Evolutionary conservation across 2,113 vertebrate species (phyloP).

Genomic region (Silurus asotus): DNA sequence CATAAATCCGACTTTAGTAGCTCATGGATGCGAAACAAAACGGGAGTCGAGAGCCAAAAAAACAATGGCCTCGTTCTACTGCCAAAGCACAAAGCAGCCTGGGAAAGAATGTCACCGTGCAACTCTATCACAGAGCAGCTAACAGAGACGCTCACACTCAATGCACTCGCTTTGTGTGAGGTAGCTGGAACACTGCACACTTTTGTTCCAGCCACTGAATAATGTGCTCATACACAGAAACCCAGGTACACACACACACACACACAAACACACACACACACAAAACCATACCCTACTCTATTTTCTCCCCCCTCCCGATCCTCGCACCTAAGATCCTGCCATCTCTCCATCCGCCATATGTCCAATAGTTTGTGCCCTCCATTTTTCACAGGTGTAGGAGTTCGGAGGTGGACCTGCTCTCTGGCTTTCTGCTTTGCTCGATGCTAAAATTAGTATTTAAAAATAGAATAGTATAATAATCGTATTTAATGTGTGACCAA

Average conservation of each 20-base stretch:
- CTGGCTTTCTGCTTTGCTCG: background rate
- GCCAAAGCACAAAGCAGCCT: constrained; percentile 47
- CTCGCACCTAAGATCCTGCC: constrained; percentile 53
- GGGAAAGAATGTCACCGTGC: constrained; percentile 52
- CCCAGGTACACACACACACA: constrained; percentile 18
- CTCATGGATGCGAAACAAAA: constrained; percentile 7
- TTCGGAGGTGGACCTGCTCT: constrained; percentile 3
- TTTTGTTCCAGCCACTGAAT: constrained; percentile 25
- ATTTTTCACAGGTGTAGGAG: constrained; percentile 48
- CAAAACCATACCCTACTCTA: constrained; percentile 29
- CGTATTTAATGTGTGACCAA: background rate
- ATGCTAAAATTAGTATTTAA: background rate
- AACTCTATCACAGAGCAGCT: constrained; percentile 45
- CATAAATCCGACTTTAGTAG: constrained; percentile 3
- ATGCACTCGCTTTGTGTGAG: constrained; percentile 33
- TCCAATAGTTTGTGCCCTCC: constrained; percentile 47
- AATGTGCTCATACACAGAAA: constrained; percentile 21
- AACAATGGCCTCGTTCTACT: constrained; percentile 47
- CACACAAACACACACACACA: constrained; percentile 22
- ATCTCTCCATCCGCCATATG: constrained; percentile 59
- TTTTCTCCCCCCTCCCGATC: constrained; percentile 18
- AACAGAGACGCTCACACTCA: constrained; percentile 34
- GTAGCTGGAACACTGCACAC: constrained; percentile 31
- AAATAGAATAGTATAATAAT: no score
- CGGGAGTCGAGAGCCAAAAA: constrained; percentile 12